These are phyloP conservation scores for Riparia riparia DNA, from an alignment of 2,113 vertebrate genomes.

Conservation along the genomic window DNA sequence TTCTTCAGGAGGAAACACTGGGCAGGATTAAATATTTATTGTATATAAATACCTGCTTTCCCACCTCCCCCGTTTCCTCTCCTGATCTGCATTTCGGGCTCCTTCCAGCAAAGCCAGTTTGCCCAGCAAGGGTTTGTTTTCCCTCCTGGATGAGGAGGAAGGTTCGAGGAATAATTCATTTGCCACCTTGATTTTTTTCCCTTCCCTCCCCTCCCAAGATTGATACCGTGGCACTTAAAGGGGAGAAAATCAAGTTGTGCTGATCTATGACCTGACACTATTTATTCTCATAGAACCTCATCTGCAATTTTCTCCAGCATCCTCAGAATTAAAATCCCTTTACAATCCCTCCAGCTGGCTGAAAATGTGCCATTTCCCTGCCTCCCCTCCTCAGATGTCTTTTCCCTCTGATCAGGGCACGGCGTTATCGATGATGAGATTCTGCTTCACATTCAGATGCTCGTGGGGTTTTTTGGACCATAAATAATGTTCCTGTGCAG, in stretches of 20 bases:
- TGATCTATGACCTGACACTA: slow-evolving; percentile 7
- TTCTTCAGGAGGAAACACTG: neutral
- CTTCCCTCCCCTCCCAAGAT: neutral
- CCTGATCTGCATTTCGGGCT: neutral
- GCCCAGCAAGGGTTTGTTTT: neutral
- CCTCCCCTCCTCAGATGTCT: neutral
- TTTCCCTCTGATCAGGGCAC: neutral
- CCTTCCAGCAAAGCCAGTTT: neutral
- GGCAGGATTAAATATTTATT: slow-evolving; percentile 20
- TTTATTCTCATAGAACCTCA: slow-evolving; percentile 8
- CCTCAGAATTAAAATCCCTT: slow-evolving; percentile 41
- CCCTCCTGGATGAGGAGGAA: neutral
- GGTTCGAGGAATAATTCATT: neutral
- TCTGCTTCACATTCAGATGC: slow-evolving; percentile 52
- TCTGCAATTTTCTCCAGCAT: slow-evolving; percentile 23
- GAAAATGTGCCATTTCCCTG: neutral
- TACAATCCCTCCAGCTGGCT: neutral
- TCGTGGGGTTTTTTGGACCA: neutral
- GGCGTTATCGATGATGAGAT: neutral
- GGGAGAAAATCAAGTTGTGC: slow-evolving; percentile 20
- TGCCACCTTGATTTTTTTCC: neutral
- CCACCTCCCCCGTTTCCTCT: neutral
- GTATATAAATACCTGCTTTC: neutral
- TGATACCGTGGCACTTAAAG: neutral
- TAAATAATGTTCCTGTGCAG: slow-evolving; percentile 47